Evolutionary conservation across 2,797 vertebrate genomes (phyloP).

Genomic region (Numenius phaeopus): DNA sequence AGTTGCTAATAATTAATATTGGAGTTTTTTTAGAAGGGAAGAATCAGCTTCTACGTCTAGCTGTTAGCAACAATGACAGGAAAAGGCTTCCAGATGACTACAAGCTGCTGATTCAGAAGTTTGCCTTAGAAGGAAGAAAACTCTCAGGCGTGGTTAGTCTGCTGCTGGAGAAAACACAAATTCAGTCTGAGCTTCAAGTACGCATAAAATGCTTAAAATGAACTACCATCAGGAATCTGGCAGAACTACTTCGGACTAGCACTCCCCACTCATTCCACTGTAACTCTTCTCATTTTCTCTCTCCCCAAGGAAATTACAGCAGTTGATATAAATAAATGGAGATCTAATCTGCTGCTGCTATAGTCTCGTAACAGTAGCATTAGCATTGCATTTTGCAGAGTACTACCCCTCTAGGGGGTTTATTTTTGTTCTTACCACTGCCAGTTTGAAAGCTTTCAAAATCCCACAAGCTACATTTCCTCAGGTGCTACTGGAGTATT

Average conservation of each 20-base stretch:
- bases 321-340: conserved; percentile 55
- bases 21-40: neutral
- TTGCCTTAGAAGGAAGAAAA: conserved; percentile 83
- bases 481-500: conserved; percentile 41
- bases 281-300: conserved; percentile 14
- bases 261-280: conserved; percentile 6
- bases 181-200: conserved; percentile 64
- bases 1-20: neutral
- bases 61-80: conserved; percentile 47
- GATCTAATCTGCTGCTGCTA: conserved; percentile 28
- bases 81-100: conserved; percentile 69
- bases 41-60: conserved; percentile 22
- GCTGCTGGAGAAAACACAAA: conserved; percentile 38
- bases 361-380: conserved; percentile 41
- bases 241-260: neutral
- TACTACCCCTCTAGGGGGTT: conserved; percentile 56
- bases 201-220: conserved; percentile 40
- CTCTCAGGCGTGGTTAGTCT: conserved; percentile 56
- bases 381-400: conserved; percentile 48
- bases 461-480: conserved; percentile 43
- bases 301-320: conserved; percentile 43
- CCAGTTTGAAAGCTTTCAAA: conserved; percentile 57
- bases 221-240: conserved; percentile 17
- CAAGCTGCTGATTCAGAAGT: conserved; percentile 79
- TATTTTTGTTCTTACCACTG: conserved; percentile 50